These are phyloP conservation scores for Propithecus deckenii DNA, from an alignment of 2,797 vertebrate genomes.

Conservation along the genomic window DNA sequence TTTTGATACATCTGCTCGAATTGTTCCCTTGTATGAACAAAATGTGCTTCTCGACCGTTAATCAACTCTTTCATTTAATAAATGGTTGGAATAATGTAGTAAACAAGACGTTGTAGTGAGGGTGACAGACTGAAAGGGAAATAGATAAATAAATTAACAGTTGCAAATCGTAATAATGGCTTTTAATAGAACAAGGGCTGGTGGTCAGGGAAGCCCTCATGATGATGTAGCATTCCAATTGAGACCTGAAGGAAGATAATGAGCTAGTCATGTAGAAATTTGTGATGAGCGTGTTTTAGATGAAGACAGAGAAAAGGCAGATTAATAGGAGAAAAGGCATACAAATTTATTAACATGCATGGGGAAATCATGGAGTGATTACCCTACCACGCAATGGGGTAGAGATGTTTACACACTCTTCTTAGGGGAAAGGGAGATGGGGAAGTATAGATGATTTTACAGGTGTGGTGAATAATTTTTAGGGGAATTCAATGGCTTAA, in stretches of 20 bases:
- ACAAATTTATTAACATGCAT: neutral
- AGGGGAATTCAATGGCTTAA: neutral
- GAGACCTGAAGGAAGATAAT: neutral
- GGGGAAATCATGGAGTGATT: neutral
- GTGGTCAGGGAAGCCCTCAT: neutral
- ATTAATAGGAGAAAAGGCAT: neutral
- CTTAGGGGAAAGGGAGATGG: neutral
- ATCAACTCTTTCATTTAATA: neutral
- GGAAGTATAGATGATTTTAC: neutral
- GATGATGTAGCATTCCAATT: neutral
- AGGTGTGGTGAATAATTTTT: neutral
- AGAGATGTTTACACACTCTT: neutral
- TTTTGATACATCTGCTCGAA: neutral
- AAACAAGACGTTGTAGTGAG: neutral
- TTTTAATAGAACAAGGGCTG: neutral
- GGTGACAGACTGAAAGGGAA: neutral
- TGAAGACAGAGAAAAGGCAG: neutral
- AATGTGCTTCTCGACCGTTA: neutral
- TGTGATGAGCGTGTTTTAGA: neutral
- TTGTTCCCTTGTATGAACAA: neutral
- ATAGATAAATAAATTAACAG: neutral
- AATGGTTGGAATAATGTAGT: neutral
- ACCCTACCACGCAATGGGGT: neutral
- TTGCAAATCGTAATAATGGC: neutral
- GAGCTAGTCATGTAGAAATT: neutral